These are phyloP conservation scores for Allacma fusca DNA, from an alignment of 2,888 invertebrate species.

Conservation along the genomic window DNA sequence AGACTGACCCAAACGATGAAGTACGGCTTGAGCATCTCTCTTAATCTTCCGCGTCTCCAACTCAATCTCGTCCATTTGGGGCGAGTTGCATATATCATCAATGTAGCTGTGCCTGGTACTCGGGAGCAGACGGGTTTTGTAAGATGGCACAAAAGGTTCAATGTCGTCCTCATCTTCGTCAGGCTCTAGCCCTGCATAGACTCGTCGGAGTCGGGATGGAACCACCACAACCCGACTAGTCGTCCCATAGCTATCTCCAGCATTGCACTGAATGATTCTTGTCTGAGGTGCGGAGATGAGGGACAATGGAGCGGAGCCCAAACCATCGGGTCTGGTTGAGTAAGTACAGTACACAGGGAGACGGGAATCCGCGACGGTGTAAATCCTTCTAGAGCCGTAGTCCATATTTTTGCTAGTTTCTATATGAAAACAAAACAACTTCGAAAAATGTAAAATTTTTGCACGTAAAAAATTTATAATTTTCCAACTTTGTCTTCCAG, in stretches of 20 bases:
- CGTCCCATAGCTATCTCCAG: slow-evolving; percentile 34
- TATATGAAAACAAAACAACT: no score
- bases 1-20: slow-evolving; percentile 34
- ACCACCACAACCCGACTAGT: slow-evolving; percentile 39
- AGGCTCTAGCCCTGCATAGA: slow-evolving; percentile 35
- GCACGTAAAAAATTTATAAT: no score
- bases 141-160: slow-evolving; percentile 24
- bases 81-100: slow-evolving; percentile 33
- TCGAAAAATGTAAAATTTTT: no score
- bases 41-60: slow-evolving; percentile 37
- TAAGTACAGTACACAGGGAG: slow-evolving; percentile 44
- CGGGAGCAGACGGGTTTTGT: background rate
- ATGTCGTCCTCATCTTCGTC: slow-evolving; percentile 40
- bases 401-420: slow-evolving; percentile 41
- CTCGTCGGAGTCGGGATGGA: slow-evolving; percentile 35
- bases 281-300: background rate
- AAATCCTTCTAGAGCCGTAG: slow-evolving; percentile 30
- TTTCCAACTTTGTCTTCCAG: no score
- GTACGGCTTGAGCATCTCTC: slow-evolving; percentile 36
- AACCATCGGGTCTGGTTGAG: slow-evolving; percentile 36
- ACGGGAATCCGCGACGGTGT: slow-evolving; percentile 41
- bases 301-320: background rate
- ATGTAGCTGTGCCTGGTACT: slow-evolving; percentile 29
- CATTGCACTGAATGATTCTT: slow-evolving; percentile 28
- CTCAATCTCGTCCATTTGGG: slow-evolving; percentile 41